Base-by-base conservation (phyloP, 2,797 vertebrate genomes). In the Sphenodon punctatus region DNA sequence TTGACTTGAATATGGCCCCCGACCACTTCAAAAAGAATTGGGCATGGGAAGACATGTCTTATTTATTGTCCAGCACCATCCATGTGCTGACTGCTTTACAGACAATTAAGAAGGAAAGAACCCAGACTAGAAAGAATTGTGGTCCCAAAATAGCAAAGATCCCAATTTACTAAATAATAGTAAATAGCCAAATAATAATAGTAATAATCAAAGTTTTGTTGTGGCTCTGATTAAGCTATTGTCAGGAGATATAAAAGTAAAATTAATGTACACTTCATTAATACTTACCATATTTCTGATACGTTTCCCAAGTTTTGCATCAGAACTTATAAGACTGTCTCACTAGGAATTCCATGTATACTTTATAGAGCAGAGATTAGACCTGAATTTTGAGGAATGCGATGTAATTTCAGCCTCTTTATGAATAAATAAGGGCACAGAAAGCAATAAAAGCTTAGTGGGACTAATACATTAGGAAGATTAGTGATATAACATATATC, bases 161-260 rank as follows among this genome's bases (percentile, higher is more conserved):
- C 8, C 46, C 2, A n/a, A 30, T 6, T 32, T 72, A 72, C 79
- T 49, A 0, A 53, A n/a, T n/a, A n/a, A n/a, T n/a, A n/a, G n/a
- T n/a, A n/a, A n/a, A n/a, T n/a, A n/a, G n/a, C n/a, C n/a, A n/a
- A n/a, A n/a, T n/a, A n/a, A n/a, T n/a, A n/a, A n/a, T n/a, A n/a
- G n/a, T n/a, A n/a, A n/a, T n/a, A n/a, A 82, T 84, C 87, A 55
- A 43, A 79, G 77, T 80, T 83, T 63, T 74, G 70, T 4, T 48
- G 56, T 85, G 60, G 19, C 27, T 89, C 20, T 84, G 86, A 86
- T 61, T 87, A 81, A 42, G 4, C 60, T 70, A 34, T 43, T 82
- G 22, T 27, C 70, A 49, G 55, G 78, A 83, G 65, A 27, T 13
- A 8, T 22, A 58, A 39, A 39, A 10, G 65, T 64, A 36, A 80